These are phyloP conservation scores for Griposia aprilina DNA, from an alignment of 2,888 invertebrate genomes.

Conservation along the genomic window DNA sequence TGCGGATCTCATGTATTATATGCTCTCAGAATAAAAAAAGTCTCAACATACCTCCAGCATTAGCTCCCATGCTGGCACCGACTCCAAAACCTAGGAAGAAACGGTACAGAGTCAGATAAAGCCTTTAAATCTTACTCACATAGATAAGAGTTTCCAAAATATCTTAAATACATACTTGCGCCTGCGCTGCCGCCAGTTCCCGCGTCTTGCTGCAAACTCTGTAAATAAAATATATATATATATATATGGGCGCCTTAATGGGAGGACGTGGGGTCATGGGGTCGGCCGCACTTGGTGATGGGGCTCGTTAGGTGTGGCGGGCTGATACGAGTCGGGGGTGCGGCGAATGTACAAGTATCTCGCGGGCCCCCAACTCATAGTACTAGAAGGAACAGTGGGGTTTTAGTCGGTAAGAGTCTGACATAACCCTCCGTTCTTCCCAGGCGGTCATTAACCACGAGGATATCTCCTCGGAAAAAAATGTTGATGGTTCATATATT, in stretches of 20 bases:
- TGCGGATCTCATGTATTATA: not conserved
- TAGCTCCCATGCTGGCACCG: conserved; percentile 17
- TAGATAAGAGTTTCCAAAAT: not conserved
- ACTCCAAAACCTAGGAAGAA: conserved; percentile 16
- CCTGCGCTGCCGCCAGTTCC: not conserved
- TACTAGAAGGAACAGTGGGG: too few species aligned
- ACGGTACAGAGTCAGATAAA: not conserved
- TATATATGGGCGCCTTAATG: too few species aligned
- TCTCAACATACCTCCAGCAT: conserved; percentile 26
- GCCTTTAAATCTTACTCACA: not conserved
- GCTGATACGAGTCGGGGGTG: too few species aligned
- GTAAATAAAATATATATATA: conserved; percentile 1
- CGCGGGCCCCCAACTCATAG: too few species aligned
- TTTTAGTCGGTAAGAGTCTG: too few species aligned
- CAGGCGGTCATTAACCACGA: too few species aligned
- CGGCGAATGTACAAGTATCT: too few species aligned
- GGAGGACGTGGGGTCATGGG: too few species aligned
- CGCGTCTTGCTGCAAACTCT: conserved; percentile 50
- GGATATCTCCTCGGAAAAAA: too few species aligned
- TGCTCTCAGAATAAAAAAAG: not conserved
- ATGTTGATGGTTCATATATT: not conserved
- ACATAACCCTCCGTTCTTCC: too few species aligned
- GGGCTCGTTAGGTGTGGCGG: too few species aligned
- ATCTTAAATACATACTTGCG: conserved; percentile 4
- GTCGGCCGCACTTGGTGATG: too few species aligned